Percentiles rank a stretch among this genome's conserved stretches.
These are phyloP conservation scores for Embidobia sp. DNA, from an alignment of 2,888 invertebrate genomes.

Conservation along the genomic window DNA sequence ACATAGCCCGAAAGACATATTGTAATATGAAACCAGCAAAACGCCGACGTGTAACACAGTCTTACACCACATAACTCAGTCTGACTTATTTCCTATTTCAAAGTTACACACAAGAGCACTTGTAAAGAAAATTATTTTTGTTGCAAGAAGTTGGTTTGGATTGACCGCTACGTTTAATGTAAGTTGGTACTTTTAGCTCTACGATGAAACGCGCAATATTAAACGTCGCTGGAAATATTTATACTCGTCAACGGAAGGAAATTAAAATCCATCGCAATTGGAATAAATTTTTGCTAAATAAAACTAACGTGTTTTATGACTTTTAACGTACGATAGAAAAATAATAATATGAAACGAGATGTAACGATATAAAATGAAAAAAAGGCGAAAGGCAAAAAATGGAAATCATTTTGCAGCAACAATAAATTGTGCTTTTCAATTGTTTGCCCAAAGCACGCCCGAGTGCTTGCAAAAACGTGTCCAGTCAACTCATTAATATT, in stretches of 20 bases:
- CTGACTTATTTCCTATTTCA: conserved; percentile 40
- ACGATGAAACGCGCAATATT: too few relatives aligned
- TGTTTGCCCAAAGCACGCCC: conserved; percentile 24
- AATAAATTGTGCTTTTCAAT: conserved; percentile 28
- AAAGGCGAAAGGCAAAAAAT: too few relatives aligned
- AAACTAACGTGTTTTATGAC: too few relatives aligned
- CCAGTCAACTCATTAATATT: conserved; percentile 40
- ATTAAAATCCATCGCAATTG: too few relatives aligned
- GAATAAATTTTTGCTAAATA: too few relatives aligned
- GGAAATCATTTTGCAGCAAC: too few relatives aligned
- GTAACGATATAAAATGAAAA: too few relatives aligned
- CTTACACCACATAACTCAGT: conserved; percentile 38
- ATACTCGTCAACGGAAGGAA: too few relatives aligned
- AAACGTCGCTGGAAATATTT: too few relatives aligned
- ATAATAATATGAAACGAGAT: not conserved
- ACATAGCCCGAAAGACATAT: conserved; percentile 36
- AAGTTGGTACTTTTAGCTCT: not conserved
- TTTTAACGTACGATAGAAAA: too few relatives aligned
- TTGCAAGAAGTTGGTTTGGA: conserved; percentile 4
- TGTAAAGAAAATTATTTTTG: conserved; percentile 25
- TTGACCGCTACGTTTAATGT: conserved; percentile 7
- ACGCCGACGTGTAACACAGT: conserved; percentile 39
- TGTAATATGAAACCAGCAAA: conserved; percentile 45
- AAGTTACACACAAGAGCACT: conserved; percentile 31
- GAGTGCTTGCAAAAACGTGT: conserved; percentile 28